Conservation (phyloP, 2,113 vertebrate species). For the Hippocampus mohnikei region DNA sequence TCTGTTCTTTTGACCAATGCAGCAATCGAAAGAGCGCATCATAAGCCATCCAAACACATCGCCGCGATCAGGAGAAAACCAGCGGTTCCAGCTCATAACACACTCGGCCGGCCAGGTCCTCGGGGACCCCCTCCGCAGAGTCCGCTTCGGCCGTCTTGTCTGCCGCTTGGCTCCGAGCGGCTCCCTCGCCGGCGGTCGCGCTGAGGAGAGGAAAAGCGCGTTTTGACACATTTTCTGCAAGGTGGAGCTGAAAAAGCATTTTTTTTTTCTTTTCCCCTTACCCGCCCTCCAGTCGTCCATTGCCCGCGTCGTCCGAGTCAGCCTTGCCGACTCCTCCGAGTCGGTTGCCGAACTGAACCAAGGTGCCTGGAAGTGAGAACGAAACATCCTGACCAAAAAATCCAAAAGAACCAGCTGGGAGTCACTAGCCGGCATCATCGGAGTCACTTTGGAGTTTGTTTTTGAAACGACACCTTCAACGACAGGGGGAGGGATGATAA, state of each 20-base stretch:
- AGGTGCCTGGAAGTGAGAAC: slow-evolving; percentile 36
- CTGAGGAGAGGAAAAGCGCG: slow-evolving; percentile 5
- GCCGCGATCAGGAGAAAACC: slow-evolving; percentile 28
- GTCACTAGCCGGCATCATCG: too few relatives aligned
- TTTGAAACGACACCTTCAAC: too few relatives aligned
- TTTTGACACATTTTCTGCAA: too few relatives aligned
- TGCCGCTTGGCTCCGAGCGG: background rate
- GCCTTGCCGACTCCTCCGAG: slow-evolving; percentile 36
- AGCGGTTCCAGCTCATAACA: slow-evolving; percentile 66
- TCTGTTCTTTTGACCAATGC: background rate
- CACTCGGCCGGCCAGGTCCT: slow-evolving; percentile 61
- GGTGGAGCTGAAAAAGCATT: background rate
- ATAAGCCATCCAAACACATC: background rate
- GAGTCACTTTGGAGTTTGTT: too few relatives aligned
- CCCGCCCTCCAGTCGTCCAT: slow-evolving; percentile 32
- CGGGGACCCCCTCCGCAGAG: slow-evolving; percentile 30
- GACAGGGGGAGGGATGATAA: too few relatives aligned
- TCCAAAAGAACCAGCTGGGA: background rate
- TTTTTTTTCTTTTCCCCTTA: slow-evolving; percentile 5
- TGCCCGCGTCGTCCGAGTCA: slow-evolving; percentile 38
- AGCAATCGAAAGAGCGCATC: slow-evolving; percentile 16
- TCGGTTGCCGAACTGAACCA: slow-evolving; percentile 50
- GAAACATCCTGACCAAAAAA: background rate
- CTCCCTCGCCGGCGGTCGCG: slow-evolving; percentile 6
- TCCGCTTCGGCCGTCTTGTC: slow-evolving; percentile 20